Percentiles rank a stretch among this genome's conserved stretches.
Evolutionary conservation across 2,797 vertebrate genomes (phyloP).

Genomic region (Lepidocolaptes lacrymiger): DNA sequence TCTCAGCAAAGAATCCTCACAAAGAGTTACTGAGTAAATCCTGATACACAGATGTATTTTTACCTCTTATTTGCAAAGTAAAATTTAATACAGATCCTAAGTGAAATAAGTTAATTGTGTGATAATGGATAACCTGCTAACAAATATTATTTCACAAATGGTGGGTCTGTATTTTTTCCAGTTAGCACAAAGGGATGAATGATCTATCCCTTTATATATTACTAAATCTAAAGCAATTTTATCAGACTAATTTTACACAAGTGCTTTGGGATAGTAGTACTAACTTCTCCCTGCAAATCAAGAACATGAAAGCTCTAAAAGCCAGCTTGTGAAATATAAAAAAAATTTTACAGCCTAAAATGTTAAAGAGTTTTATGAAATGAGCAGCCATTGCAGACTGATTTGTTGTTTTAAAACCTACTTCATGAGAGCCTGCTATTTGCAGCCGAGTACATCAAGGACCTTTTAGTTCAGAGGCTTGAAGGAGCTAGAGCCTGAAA

Average conservation of each 20-base stretch:
- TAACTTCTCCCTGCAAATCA: constrained; percentile 62
- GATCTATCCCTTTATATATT: constrained; percentile 28
- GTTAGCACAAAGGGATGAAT: constrained; percentile 1
- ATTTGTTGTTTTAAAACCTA: constrained; percentile 63
- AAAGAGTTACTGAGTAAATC: neutral
- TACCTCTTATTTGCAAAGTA: neutral
- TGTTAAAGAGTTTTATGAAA: constrained; percentile 60
- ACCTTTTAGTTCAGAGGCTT: constrained; percentile 32
- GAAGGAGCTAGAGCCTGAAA: neutral
- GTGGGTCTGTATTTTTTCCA: constrained; percentile 3
- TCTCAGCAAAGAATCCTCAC: neutral
- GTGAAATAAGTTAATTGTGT: neutral
- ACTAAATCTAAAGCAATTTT: constrained; percentile 64
- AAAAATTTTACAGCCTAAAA: constrained; percentile 32
- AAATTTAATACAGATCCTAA: neutral
- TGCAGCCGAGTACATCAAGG: neutral
- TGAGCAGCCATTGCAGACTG: constrained; percentile 33
- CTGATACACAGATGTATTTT: neutral
- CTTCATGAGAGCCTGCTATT: constrained; percentile 36
- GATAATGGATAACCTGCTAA: neutral
- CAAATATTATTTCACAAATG: neutral
- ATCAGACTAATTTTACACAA: constrained; percentile 42
- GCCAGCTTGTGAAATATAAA: constrained; percentile 56
- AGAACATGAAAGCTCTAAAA: constrained; percentile 63
- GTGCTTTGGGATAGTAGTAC: constrained; percentile 43